A percentile compares a stretch with the other conserved stretches of the same genome.
These are phyloP conservation scores for Thymelicus acteon DNA, from an alignment of 2,888 invertebrate species.

Conservation along the genomic window DNA sequence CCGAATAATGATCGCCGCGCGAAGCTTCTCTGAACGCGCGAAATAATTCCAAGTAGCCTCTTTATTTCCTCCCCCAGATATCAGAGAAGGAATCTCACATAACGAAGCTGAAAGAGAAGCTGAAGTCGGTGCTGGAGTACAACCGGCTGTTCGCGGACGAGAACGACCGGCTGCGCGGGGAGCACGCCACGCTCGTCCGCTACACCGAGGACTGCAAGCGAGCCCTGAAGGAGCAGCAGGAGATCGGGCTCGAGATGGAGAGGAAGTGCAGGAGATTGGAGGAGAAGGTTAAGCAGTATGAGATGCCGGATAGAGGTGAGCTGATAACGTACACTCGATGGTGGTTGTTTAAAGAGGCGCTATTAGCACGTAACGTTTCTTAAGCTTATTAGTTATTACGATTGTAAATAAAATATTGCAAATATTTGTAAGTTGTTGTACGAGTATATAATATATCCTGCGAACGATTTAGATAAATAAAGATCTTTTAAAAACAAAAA, in stretches of 20 bases:
- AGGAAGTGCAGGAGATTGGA: constrained; percentile 64
- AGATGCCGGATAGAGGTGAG: constrained; percentile 72
- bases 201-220: constrained; percentile 82
- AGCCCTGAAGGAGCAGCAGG: constrained; percentile 77
- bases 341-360: too few relatives aligned
- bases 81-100: constrained; percentile 86
- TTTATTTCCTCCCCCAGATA: constrained; percentile 61
- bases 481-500: too few relatives aligned
- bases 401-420: too few relatives aligned
- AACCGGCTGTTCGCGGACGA: constrained; percentile 87
- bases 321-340: neutral
- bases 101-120: constrained; percentile 86
- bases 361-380: too few relatives aligned
- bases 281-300: constrained; percentile 70
- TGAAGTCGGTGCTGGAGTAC: constrained; percentile 83
- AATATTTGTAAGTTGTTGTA: too few relatives aligned
- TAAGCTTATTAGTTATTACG: too few relatives aligned
- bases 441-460: too few relatives aligned
- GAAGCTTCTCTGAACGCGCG: too few relatives aligned
- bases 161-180: constrained; percentile 82
- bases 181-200: constrained; percentile 76
- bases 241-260: constrained; percentile 60
- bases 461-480: too few relatives aligned
- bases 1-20: too few relatives aligned
- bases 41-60: too few relatives aligned